phyloP scores from a whole-genome alignment of 2,113 vertebrate species.

The Takifugu bimaculatus region DNA sequence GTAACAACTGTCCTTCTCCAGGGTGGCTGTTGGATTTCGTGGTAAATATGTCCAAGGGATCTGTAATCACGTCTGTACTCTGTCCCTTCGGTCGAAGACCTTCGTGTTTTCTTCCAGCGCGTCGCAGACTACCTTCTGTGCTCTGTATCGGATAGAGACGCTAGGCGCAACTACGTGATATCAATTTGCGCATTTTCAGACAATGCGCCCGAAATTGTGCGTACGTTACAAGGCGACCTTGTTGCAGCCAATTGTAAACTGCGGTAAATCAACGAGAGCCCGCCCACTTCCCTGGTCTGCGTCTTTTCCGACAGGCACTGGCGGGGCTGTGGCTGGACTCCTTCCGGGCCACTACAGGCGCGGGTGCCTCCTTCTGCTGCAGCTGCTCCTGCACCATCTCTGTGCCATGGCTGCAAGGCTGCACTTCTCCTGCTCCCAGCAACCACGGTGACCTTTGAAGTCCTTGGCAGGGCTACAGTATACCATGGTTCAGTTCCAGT shows the following conservation, averaged over 20 bases:
- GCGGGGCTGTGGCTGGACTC: constrained; percentile 21
- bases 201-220: constrained; percentile 53
- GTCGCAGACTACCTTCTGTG: fast-evolving
- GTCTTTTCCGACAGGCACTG: background rate
- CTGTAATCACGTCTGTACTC: background rate
- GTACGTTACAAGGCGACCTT: constrained; percentile 31
- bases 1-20: constrained; percentile 7
- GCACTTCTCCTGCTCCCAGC: background rate
- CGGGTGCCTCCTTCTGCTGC: constrained; percentile 32
- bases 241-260: constrained; percentile 51
- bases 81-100: background rate
- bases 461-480: constrained; percentile 9
- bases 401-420: constrained; percentile 4
- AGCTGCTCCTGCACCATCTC: constrained; percentile 18
- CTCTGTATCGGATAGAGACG: background rate
- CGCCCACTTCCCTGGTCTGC: constrained; percentile 24
- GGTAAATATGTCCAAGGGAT: background rate
- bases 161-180: constrained; percentile 20
- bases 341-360: constrained; percentile 37
- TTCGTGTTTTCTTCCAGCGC: background rate
- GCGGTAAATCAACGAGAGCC: constrained; percentile 18
- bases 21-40: constrained; percentile 22
- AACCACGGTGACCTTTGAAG: background rate
- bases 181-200: constrained; percentile 53
- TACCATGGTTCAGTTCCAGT: constrained; percentile 4